Conservation (phyloP, 2,888 invertebrate species). For the Heliconius erato region DNA sequence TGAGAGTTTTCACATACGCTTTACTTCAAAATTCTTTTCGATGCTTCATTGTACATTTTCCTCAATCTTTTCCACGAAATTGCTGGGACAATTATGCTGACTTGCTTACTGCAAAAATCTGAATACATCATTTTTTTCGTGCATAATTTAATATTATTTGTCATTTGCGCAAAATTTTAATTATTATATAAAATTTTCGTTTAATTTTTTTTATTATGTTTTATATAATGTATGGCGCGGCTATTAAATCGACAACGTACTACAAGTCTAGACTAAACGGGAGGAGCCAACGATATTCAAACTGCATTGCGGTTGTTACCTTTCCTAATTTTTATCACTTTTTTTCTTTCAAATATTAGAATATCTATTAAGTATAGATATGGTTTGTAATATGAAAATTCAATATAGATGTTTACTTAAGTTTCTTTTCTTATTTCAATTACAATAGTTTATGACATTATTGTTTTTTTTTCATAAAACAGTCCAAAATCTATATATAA, state of each 20-base stretch:
- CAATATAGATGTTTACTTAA: background rate
- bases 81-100: background rate
- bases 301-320: constrained; percentile 30
- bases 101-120: background rate
- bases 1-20: background rate
- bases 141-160: background rate
- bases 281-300: constrained; percentile 26
- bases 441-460: background rate
- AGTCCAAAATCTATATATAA: background rate
- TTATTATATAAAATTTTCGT: too few relatives aligned
- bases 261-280: constrained; percentile 12
- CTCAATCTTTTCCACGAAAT: constrained; percentile 1
- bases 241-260: background rate
- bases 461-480: background rate
- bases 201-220: background rate
- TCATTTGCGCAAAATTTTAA: too few relatives aligned
- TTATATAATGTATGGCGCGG: background rate
- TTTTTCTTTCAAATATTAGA: background rate
- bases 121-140: too few relatives aligned
- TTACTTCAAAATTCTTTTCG: background rate
- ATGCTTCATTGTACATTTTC: background rate
- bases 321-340: background rate
- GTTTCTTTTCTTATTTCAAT: background rate
- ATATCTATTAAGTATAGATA: background rate
- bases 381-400: background rate